phyloP scores from a whole-genome alignment of 2,113 vertebrate species.

The Puma concolor region DNA sequence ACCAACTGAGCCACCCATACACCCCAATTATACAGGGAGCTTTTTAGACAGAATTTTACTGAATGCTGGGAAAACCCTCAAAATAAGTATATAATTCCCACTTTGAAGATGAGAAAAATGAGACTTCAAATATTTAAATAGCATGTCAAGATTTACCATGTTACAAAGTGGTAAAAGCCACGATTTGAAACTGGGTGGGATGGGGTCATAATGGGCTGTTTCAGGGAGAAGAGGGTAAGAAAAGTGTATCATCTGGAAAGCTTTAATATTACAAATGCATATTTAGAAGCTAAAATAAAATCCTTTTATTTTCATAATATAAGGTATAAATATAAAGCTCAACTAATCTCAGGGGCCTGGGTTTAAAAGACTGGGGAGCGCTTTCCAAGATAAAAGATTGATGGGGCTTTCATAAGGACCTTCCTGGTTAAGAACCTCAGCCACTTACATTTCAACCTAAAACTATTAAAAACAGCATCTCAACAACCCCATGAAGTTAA shows the following conservation, averaged over 20 bases:
- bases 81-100: not conserved
- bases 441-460: slow-evolving; percentile 43
- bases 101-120: not conserved
- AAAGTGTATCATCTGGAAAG: not conserved
- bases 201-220: not conserved
- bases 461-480: slow-evolving; percentile 55
- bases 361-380: not conserved
- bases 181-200: not conserved
- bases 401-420: not conserved
- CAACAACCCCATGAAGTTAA: slow-evolving; percentile 72
- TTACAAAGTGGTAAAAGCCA: not conserved
- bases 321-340: not conserved
- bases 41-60: not conserved
- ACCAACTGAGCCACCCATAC: too few relatives aligned
- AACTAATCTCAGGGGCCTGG: not conserved
- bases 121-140: not conserved
- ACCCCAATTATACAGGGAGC: not conserved
- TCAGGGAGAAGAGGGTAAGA: accelerated
- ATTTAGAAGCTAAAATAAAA: not conserved
- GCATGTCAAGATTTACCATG: not conserved
- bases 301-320: not conserved
- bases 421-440: not conserved
- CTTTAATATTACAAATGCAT: not conserved
- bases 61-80: not conserved
- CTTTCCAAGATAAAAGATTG: not conserved